Conservation (phyloP, 2,888 invertebrate genomes). For the Entomobrya proxima region DNA sequence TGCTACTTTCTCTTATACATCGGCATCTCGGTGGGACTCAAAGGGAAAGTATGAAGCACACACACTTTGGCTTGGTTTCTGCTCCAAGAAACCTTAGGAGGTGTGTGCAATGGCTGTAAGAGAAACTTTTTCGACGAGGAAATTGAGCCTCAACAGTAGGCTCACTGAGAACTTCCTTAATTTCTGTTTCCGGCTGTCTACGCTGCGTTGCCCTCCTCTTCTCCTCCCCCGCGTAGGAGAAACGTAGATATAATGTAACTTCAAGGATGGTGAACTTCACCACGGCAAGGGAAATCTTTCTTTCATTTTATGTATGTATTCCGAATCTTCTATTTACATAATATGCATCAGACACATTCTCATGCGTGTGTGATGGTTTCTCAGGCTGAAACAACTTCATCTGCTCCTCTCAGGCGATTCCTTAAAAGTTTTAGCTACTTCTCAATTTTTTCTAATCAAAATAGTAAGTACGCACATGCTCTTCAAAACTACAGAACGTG, state of each 20-base stretch:
- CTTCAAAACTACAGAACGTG: background rate
- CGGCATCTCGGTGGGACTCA: background rate
- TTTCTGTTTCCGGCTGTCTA: constrained; percentile 56
- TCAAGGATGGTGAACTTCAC: background rate
- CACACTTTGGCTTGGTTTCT: constrained; percentile 21
- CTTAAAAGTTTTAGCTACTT: background rate
- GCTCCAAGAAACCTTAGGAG: constrained; percentile 22
- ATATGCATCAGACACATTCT: too few species aligned
- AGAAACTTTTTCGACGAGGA: constrained; percentile 32
- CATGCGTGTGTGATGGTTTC: background rate
- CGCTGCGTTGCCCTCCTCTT: constrained; percentile 13
- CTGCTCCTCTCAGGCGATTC: constrained; percentile 2
- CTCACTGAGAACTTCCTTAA: constrained; percentile 53
- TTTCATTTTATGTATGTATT: constrained; percentile 4
- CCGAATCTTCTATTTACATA: background rate
- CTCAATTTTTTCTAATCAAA: constrained; percentile 15
- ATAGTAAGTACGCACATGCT: background rate
- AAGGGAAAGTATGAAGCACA: background rate
- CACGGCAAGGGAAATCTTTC: background rate
- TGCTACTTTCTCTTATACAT: background rate
- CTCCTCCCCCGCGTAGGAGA: background rate
- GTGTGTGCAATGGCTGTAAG: background rate
- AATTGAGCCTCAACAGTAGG: constrained; percentile 38
- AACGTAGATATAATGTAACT: background rate
- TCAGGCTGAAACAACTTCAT: background rate